phyloP scores from a whole-genome alignment of 1,140 invertebrate species.

The Habropoda laboriosa region DNA sequence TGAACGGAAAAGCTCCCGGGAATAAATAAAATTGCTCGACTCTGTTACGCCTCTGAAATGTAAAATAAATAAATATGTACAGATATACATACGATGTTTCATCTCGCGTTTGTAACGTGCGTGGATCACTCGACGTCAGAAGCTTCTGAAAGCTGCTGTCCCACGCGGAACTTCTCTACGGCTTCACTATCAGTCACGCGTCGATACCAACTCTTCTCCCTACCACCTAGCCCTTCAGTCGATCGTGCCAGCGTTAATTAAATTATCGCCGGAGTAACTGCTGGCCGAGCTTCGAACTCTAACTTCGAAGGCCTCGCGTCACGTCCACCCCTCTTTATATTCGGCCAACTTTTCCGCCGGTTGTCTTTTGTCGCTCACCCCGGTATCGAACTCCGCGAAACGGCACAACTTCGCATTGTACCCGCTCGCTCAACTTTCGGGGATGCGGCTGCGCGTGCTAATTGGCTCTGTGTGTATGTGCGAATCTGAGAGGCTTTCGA shows the following conservation, averaged over 20 bases:
- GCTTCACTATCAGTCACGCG: slow-evolving; percentile 66
- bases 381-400: neutral
- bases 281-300: slow-evolving; percentile 53
- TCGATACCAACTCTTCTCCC: slow-evolving; percentile 43
- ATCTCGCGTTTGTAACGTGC: neutral
- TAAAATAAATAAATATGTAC: neutral
- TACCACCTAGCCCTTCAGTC: slow-evolving; percentile 42
- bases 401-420: neutral
- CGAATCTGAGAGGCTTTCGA: neutral
- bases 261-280: slow-evolving; percentile 58
- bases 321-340: slow-evolving; percentile 34
- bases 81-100: neutral
- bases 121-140: no score
- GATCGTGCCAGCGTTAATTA: slow-evolving; percentile 61
- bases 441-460: slow-evolving; percentile 8
- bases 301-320: slow-evolving; percentile 30
- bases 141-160: slow-evolving; percentile 27
- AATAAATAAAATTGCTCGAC: slow-evolving; percentile 33
- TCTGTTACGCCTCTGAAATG: neutral
- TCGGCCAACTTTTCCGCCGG: slow-evolving; percentile 18
- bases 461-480: neutral
- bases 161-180: slow-evolving; percentile 53
- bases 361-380: slow-evolving; percentile 16
- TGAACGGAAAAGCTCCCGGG: neutral
- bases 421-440: slow-evolving; percentile 45